Conservation (phyloP, 2,797 vertebrate genomes). For the Phrynocephalus vlangalii region DNA sequence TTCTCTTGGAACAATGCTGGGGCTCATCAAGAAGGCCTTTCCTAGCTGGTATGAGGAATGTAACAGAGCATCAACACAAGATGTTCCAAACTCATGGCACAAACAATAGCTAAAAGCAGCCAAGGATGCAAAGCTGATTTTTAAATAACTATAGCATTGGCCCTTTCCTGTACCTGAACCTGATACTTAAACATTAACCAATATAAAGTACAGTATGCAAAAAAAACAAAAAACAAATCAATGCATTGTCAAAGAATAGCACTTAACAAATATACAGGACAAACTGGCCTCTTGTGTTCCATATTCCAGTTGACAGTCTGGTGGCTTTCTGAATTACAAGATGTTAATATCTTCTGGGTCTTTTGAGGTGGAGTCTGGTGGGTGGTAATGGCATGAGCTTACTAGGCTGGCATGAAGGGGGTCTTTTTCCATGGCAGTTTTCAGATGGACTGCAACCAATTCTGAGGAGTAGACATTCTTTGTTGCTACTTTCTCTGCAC, state of each 20-base stretch:
- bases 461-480: not conserved
- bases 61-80: not conserved
- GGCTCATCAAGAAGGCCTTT: not conserved
- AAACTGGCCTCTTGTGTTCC: not conserved
- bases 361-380: not conserved
- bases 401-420: not conserved
- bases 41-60: not conserved
- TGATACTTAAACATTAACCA: too few relatives aligned
- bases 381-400: not conserved
- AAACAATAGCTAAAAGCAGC: not conserved
- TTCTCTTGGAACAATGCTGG: not conserved
- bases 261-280: too few relatives aligned
- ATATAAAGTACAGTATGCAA: too few relatives aligned
- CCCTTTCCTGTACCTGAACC: too few relatives aligned
- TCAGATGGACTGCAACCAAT: not conserved
- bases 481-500: not conserved
- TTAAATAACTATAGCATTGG: too few relatives aligned
- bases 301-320: not conserved
- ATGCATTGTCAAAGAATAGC: too few relatives aligned
- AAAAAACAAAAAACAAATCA: too few relatives aligned
- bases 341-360: not conserved
- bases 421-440: not conserved
- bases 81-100: too few relatives aligned
- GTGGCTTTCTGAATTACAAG: not conserved
- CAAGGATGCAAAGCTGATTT: not conserved